These are phyloP conservation scores for Podarcis cretensis DNA, from an alignment of 2,113 vertebrate genomes.

Conservation along the genomic window DNA sequence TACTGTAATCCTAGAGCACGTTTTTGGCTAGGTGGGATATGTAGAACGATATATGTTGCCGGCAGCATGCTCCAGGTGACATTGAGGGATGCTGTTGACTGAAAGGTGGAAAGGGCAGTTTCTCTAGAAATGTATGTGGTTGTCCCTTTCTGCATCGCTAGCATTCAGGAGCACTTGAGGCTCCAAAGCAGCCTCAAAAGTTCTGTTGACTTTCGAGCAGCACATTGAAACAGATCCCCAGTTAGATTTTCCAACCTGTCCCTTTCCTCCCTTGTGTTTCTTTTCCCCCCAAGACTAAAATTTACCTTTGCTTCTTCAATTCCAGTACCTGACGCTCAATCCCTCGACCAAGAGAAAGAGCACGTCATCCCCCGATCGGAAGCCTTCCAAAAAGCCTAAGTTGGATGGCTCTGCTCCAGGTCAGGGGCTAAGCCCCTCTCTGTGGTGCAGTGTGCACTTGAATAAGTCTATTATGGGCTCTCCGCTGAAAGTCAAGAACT, in stretches of 20 bases:
- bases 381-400: constrained; percentile 87
- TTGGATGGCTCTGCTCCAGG: constrained; percentile 76
- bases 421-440: constrained; percentile 86
- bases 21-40: not conserved
- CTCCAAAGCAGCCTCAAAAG: too few relatives aligned
- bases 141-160: not conserved
- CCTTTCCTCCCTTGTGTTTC: not conserved
- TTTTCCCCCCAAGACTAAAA: not conserved
- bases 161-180: not conserved
- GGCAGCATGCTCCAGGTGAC: not conserved
- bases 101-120: not conserved
- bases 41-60: not conserved
- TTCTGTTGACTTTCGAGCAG: not conserved
- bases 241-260: not conserved
- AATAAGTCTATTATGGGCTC: constrained; percentile 89
- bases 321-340: constrained; percentile 93
- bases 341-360: constrained; percentile 91
- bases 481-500: constrained; percentile 91
- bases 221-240: not conserved
- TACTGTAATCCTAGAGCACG: not conserved
- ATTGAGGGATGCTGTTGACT: not conserved
- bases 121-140: not conserved
- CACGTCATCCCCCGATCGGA: constrained; percentile 86
- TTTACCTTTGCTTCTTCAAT: constrained; percentile 50
- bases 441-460: constrained; percentile 92